Evolutionary conservation across 2,888 invertebrate genomes (phyloP).

Genomic region (Cephus pygmeus): DNA sequence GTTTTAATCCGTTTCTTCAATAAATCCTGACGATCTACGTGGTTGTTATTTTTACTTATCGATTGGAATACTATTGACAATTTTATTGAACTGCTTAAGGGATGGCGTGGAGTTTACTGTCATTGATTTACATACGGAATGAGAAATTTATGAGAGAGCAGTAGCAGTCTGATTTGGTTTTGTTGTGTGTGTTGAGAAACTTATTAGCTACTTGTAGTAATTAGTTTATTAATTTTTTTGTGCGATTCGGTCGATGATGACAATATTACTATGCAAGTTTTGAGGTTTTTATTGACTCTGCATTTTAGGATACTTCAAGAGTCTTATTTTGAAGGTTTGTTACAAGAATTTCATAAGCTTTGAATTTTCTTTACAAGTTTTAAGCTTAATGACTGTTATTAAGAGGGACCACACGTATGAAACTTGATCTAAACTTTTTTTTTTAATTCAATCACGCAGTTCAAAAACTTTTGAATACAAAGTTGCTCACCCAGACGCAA

Average conservation of each 20-base stretch:
- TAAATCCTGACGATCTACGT: slow-evolving; percentile 26
- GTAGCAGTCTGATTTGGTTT: slow-evolving; percentile 17
- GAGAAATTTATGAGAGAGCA: slow-evolving; percentile 1
- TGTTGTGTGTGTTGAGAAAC: background rate
- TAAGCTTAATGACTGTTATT: background rate
- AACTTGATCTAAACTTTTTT: background rate
- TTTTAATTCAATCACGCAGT: background rate
- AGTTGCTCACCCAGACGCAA: background rate
- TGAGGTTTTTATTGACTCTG: background rate
- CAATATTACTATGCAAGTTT: background rate
- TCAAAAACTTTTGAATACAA: background rate
- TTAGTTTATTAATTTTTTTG: background rate
- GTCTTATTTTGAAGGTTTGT: background rate
- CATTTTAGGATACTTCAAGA: background rate
- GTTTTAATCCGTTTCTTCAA: slow-evolving; percentile 27
- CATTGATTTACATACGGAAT: slow-evolving; percentile 17
- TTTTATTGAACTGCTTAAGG: slow-evolving; percentile 39
- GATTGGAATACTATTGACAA: slow-evolving; percentile 19
- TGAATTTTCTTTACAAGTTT: background rate
- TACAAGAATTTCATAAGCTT: background rate
- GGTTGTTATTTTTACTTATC: slow-evolving; percentile 22
- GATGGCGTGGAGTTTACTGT: slow-evolving; percentile 38
- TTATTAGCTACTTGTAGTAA: background rate
- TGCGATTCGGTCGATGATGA: background rate
- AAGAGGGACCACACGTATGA: background rate